Evolutionary conservation across 2,888 invertebrate species (phyloP).

Genomic region (Machimus rusticus): DNA sequence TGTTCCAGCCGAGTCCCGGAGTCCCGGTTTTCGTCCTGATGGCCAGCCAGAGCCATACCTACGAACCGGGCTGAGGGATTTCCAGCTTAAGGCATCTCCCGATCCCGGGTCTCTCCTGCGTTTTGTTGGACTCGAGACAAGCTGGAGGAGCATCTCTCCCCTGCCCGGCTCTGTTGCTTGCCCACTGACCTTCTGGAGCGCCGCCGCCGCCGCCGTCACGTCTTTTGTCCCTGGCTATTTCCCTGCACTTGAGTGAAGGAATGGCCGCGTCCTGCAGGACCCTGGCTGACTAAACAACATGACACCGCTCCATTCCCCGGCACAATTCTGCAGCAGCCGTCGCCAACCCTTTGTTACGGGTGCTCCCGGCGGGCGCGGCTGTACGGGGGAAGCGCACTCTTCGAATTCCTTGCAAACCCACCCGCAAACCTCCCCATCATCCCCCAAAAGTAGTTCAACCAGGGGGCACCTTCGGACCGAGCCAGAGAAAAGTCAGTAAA

Average conservation of each 20-base stretch:
- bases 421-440: too few species aligned
- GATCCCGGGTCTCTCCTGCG: not conserved
- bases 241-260: slow-evolving; percentile 6
- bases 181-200: slow-evolving; percentile 17
- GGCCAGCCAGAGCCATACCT: not conserved
- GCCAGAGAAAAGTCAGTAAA: slow-evolving; percentile 28
- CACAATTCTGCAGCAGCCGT: not conserved
- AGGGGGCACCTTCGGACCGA: not conserved
- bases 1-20: not conserved
- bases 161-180: slow-evolving; percentile 25
- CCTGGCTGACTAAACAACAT: slow-evolving; percentile 30
- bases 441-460: not conserved
- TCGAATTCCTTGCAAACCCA: not conserved
- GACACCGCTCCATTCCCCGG: not conserved
- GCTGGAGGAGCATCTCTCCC: not conserved
- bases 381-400: not conserved
- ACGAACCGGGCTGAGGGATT: not conserved
- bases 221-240: slow-evolving; percentile 26
- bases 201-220: not conserved
- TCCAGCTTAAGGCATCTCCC: not conserved
- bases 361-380: not conserved
- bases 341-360: not conserved
- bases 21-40: not conserved
- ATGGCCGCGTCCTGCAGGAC: not conserved
- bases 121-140: not conserved